These are phyloP conservation scores for Luffia ferchaultella DNA, from an alignment of 2,888 invertebrate species.

Conservation along the genomic window DNA sequence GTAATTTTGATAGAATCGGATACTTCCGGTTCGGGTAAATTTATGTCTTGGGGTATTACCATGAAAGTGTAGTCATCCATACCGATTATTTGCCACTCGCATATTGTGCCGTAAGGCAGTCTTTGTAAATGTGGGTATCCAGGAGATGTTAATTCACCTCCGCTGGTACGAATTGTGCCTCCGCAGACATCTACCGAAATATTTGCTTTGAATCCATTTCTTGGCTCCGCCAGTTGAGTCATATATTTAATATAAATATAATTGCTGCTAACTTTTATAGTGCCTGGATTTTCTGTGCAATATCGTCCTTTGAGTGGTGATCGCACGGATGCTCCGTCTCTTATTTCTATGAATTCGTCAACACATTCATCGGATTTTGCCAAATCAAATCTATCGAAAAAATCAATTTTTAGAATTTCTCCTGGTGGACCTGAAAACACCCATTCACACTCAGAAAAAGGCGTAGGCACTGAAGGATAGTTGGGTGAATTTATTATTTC, in stretches of 20 bases:
- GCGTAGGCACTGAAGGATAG: slow-evolving; percentile 81
- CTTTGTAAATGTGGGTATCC: slow-evolving; percentile 66
- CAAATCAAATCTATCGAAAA: slow-evolving; percentile 78
- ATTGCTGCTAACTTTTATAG: slow-evolving; percentile 70
- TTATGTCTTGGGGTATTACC: slow-evolving; percentile 28
- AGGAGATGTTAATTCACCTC: slow-evolving; percentile 74
- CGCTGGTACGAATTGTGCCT: slow-evolving; percentile 69
- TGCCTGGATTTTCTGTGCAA: slow-evolving; percentile 71
- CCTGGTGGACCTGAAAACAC: slow-evolving; percentile 75
- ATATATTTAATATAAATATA: slow-evolving; percentile 75
- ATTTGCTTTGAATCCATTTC: slow-evolving; percentile 79
- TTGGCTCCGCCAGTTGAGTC: slow-evolving; percentile 73
- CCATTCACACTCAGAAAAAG: slow-evolving; percentile 88
- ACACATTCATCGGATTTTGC: slow-evolving; percentile 30
- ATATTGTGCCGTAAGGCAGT: slow-evolving; percentile 67
- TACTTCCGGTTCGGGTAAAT: slow-evolving; percentile 31
- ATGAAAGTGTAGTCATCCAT: slow-evolving; percentile 37
- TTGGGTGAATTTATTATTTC: slow-evolving; percentile 77
- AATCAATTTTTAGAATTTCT: slow-evolving; percentile 78
- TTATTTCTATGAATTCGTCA: slow-evolving; percentile 77
- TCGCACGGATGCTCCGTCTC: slow-evolving; percentile 80
- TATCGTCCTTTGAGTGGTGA: slow-evolving; percentile 72
- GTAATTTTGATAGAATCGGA: slow-evolving; percentile 39
- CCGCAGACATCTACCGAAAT: slow-evolving; percentile 68
- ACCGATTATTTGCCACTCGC: slow-evolving; percentile 76